phyloP scores from a whole-genome alignment of 2,888 invertebrate species.

The Tineola bisselliella region DNA sequence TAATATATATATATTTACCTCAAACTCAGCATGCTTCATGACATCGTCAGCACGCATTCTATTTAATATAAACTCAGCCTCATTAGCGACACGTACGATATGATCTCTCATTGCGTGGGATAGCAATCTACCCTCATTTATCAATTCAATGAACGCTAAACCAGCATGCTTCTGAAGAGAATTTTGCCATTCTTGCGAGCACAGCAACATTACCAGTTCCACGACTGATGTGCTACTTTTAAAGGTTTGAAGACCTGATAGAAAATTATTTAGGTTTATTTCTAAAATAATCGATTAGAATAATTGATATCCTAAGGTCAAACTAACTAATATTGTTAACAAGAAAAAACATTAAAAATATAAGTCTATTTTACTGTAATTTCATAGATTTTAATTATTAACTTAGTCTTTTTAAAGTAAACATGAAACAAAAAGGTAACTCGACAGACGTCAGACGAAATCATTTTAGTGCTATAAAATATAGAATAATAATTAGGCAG shows the following conservation, averaged over 20 bases:
- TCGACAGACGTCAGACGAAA: too few relatives aligned
- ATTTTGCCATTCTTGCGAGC: conserved; percentile 99
- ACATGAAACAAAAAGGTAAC: too few relatives aligned
- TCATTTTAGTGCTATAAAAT: too few relatives aligned
- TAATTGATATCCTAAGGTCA: too few relatives aligned
- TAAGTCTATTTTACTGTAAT: too few relatives aligned
- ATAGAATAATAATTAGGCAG: too few relatives aligned
- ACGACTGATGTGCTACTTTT: conserved; percentile 98
- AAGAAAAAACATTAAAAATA: background rate
- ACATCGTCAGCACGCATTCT: conserved; percentile 99
- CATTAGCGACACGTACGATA: conserved; percentile 98
- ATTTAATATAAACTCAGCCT: conserved; percentile 98
- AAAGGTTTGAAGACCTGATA: conserved; percentile 90
- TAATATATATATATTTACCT: conserved; percentile 62
- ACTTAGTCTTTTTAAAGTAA: too few relatives aligned
- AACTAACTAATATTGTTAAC: too few relatives aligned
- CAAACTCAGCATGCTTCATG: conserved; percentile 96
- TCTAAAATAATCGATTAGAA: background rate
- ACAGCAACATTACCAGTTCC: conserved; percentile 98
- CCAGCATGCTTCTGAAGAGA: conserved; percentile 99
- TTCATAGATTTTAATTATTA: too few relatives aligned
- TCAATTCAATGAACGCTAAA: conserved; percentile 98
- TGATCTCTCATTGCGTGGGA: conserved; percentile 99
- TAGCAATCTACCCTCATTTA: conserved; percentile 96
- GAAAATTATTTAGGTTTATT: background rate